Evolutionary conservation across 2,888 invertebrate species (phyloP).

Genomic region (Stegophylla sp.): DNA sequence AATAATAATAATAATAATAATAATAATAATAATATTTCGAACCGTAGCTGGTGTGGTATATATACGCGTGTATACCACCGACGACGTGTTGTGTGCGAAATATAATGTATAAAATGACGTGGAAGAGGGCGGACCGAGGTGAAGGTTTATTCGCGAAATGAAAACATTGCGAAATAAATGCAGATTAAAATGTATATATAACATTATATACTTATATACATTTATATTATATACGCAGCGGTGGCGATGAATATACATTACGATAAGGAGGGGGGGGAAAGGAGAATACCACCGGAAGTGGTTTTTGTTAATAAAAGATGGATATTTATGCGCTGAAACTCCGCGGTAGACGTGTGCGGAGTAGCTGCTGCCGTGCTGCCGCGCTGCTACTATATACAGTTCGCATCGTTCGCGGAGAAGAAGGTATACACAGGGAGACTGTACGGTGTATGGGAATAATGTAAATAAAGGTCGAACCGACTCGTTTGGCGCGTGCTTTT

Average conservation of each 20-base stretch:
- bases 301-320: slow-evolving; percentile 58
- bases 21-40: slow-evolving; percentile 41
- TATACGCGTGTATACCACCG: background rate
- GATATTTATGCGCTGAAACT: slow-evolving; percentile 50
- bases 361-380: background rate
- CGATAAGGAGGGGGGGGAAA: background rate
- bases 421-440: slow-evolving; percentile 19
- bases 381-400: background rate
- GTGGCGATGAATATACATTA: slow-evolving; percentile 17
- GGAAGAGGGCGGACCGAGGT: background rate
- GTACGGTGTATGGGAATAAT: slow-evolving; percentile 31
- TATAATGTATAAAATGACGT: slow-evolving; percentile 9
- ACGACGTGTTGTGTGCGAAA: slow-evolving; percentile 15
- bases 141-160: slow-evolving; percentile 47
- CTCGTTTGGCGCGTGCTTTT: background rate
- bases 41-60: background rate
- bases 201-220: background rate
- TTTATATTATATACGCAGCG: background rate
- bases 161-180: slow-evolving; percentile 59
- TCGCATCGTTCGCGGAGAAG: slow-evolving; percentile 13
- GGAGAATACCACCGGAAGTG: slow-evolving; percentile 33
- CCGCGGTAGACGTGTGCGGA: background rate
- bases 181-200: slow-evolving; percentile 50
- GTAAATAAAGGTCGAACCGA: slow-evolving; percentile 55
- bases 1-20: background rate